A percentile compares a stretch with the other conserved stretches of the same genome.
Evolutionary conservation across 2,113 vertebrate species (phyloP).

Genomic region (Anguilla japonica): DNA sequence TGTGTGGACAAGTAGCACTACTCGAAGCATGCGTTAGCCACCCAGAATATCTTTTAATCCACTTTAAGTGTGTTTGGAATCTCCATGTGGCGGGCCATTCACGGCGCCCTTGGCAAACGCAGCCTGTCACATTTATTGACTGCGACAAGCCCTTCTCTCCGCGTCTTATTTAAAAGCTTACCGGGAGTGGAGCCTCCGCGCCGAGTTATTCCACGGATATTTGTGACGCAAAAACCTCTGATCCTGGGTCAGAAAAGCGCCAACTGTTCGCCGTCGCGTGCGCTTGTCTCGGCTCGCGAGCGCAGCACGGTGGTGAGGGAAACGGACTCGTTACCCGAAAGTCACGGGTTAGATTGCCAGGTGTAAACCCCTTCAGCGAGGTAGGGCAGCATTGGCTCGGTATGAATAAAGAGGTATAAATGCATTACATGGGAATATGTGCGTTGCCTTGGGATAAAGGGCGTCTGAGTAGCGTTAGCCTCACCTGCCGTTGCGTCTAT

Average conservation of each 20-base stretch:
- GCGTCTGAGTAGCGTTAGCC: not conserved
- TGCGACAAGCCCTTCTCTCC: constrained; percentile 39
- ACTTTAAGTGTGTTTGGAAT: constrained; percentile 49
- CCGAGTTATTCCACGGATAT: constrained; percentile 60
- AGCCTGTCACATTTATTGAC: constrained; percentile 31
- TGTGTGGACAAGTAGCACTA: constrained; percentile 14
- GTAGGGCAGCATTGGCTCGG: not conserved
- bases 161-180: constrained; percentile 60
- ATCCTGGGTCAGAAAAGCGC: constrained; percentile 49
- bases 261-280: constrained; percentile 47
- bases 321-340: not conserved
- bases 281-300: constrained; percentile 1
- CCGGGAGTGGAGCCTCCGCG: constrained; percentile 47
- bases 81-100: constrained; percentile 37
- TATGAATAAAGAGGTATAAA: not conserved
- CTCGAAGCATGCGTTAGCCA: constrained; percentile 24
- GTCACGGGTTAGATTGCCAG: not conserved
- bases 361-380: not conserved
- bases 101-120: constrained; percentile 50
- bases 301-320: not conserved
- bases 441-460: not conserved
- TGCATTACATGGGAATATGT: not conserved
- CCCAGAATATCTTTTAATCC: constrained; percentile 37
- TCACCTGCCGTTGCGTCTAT: not conserved
- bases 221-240: constrained; percentile 57